phyloP scores from a whole-genome alignment of 2,113 vertebrate species.

The Thunnus thynnus region DNA sequence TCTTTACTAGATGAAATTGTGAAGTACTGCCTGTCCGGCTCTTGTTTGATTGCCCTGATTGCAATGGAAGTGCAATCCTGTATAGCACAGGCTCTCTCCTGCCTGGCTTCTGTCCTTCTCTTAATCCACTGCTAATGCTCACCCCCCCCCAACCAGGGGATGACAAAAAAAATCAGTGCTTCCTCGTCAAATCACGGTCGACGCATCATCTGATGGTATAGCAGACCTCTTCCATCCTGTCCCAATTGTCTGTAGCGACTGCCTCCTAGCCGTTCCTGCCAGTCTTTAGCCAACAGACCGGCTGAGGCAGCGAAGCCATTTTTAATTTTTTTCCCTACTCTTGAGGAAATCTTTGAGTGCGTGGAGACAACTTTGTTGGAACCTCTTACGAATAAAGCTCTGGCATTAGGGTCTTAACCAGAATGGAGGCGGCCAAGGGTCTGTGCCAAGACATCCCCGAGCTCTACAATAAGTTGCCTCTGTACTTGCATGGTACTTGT shows the following conservation, averaged over 20 bases:
- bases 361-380: background rate
- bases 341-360: background rate
- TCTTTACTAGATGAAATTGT: constrained; percentile 38
- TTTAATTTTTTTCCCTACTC: background rate
- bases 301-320: background rate
- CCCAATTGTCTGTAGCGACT: background rate
- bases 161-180: background rate
- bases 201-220: background rate
- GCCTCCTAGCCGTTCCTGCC: no score
- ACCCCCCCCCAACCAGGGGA: background rate
- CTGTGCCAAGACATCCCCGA: no score
- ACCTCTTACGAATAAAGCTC: background rate
- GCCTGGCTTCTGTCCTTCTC: background rate
- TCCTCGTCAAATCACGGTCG: background rate
- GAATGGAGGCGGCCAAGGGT: background rate
- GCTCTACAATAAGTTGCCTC: no score
- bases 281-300: background rate
- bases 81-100: background rate
- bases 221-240: background rate
- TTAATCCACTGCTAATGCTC: constrained; percentile 3
- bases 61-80: constrained; percentile 39
- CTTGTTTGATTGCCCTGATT: constrained; percentile 62
- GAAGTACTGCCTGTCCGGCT: constrained; percentile 38
- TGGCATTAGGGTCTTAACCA: background rate
- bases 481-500: no score